Evolutionary conservation across 2,113 vertebrate species (phyloP).

Genomic region (Rhinoptilus africanus): DNA sequence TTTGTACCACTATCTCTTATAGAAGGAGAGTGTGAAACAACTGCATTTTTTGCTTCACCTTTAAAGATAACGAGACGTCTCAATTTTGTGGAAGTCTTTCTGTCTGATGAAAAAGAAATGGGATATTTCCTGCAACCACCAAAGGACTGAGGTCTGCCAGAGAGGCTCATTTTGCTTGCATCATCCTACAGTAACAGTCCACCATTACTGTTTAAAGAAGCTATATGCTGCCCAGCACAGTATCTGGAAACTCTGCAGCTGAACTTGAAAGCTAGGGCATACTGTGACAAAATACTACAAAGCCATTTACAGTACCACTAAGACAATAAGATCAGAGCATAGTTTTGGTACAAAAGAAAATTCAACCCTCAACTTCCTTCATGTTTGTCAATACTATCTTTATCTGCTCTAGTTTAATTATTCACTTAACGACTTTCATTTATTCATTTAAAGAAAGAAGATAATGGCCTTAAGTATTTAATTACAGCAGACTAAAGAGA

Average conservation of each 20-base stretch:
- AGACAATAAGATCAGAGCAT: neutral
- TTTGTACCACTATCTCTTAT: neutral
- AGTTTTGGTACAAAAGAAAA: neutral
- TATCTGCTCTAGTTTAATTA: neutral
- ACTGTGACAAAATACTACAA: neutral
- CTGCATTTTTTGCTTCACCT: neutral
- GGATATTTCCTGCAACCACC: neutral
- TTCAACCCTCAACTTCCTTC: neutral
- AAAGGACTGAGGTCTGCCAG: constrained; percentile 11
- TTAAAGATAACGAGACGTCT: neutral
- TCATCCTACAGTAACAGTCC: constrained; percentile 39
- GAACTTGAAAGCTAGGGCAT: neutral
- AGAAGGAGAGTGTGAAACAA: neutral
- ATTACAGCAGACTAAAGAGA: neutral
- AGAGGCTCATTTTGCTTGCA: constrained; percentile 35
- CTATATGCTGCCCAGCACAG: neutral
- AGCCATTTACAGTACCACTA: neutral
- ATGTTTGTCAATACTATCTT: neutral
- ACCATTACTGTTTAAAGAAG: constrained; percentile 38
- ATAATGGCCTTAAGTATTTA: neutral
- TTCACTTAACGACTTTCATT: neutral
- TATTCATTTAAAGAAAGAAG: neutral
- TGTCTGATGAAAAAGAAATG: neutral
- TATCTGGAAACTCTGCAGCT: constrained; percentile 23
- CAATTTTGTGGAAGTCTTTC: neutral